A percentile compares a stretch with the other conserved stretches of the same genome.
These are phyloP conservation scores for Strigamia crassipes DNA, from an alignment of 2,888 invertebrate species.

Conservation along the genomic window DNA sequence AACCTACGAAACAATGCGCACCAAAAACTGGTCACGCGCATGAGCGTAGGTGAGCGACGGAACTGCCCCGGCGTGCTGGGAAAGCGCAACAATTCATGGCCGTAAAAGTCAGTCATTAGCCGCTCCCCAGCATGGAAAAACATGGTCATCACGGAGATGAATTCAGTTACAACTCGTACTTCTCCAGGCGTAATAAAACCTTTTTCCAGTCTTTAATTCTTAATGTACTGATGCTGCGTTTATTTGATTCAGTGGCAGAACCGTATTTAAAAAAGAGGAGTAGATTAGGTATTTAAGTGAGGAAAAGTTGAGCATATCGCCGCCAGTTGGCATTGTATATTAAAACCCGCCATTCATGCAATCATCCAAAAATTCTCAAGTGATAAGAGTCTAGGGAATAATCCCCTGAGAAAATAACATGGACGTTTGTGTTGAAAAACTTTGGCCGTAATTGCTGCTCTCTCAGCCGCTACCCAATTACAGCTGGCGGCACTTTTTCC, in stretches of 20 bases:
- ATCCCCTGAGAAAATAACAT: slow-evolving; percentile 40
- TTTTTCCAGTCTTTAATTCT: slow-evolving; percentile 23
- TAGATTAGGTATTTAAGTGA: neutral
- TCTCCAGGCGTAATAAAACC: slow-evolving; percentile 33
- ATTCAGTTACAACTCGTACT: slow-evolving; percentile 1
- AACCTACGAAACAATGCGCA: neutral
- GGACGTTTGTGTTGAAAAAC: slow-evolving; percentile 16
- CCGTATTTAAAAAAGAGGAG: neutral
- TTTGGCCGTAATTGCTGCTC: slow-evolving; percentile 34
- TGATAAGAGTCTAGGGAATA: slow-evolving; percentile 38
- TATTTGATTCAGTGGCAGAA: neutral
- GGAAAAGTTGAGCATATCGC: neutral
- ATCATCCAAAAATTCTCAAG: slow-evolving; percentile 35
- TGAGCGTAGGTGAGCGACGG: neutral
- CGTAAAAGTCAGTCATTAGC: slow-evolving; percentile 42
- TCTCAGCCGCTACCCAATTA: slow-evolving; percentile 42
- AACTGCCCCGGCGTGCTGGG: neutral
- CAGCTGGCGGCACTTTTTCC: slow-evolving; percentile 39
- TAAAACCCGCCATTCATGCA: neutral
- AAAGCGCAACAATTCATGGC: slow-evolving; percentile 25
- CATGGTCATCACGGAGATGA: slow-evolving; percentile 25
- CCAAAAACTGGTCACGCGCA: slow-evolving; percentile 35
- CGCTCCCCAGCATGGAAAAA: slow-evolving; percentile 42
- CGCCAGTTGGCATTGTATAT: neutral
- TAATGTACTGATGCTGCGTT: neutral